phyloP scores from a whole-genome alignment of 1,140 invertebrate genomes.

The Drosophila elegans region DNA sequence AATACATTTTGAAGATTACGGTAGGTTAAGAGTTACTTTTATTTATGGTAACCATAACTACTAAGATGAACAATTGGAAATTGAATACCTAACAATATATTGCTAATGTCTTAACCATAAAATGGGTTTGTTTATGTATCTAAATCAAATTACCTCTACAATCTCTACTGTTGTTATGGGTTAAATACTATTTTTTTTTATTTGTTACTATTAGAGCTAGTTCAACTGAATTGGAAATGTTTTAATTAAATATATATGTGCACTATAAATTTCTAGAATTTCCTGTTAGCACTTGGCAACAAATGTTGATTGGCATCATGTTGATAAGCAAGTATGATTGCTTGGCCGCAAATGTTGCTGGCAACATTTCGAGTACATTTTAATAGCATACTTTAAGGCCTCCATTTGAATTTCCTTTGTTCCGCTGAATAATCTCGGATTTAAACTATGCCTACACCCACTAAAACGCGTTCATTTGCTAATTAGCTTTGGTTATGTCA shows the following conservation, averaged over 20 bases:
- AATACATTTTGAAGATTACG: constrained; percentile 13
- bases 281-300: not conserved
- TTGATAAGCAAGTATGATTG: not conserved
- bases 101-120: constrained; percentile 7
- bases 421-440: constrained; percentile 1
- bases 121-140: constrained; percentile 9
- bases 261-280: not conserved
- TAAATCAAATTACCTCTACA: not conserved
- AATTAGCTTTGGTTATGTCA: constrained; percentile 47
- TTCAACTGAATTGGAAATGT: not conserved
- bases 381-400: constrained; percentile 25
- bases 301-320: not conserved
- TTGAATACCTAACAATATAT: not conserved
- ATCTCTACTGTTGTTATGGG: not conserved
- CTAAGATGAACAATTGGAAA: constrained; percentile 10
- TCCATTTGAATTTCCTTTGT: too few relatives aligned
- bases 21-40: constrained; percentile 4
- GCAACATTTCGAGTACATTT: constrained; percentile 11
- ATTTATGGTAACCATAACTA: constrained; percentile 8
- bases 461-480: constrained; percentile 29
- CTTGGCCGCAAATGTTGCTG: not conserved
- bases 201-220: not conserved
- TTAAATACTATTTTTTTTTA: not conserved
- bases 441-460: constrained; percentile 15
- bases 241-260: not conserved